Percentiles rank a stretch among this genome's conserved stretches.
Conservation (phyloP, 2,888 invertebrate genomes). For the Aproaerema taeniolella region DNA sequence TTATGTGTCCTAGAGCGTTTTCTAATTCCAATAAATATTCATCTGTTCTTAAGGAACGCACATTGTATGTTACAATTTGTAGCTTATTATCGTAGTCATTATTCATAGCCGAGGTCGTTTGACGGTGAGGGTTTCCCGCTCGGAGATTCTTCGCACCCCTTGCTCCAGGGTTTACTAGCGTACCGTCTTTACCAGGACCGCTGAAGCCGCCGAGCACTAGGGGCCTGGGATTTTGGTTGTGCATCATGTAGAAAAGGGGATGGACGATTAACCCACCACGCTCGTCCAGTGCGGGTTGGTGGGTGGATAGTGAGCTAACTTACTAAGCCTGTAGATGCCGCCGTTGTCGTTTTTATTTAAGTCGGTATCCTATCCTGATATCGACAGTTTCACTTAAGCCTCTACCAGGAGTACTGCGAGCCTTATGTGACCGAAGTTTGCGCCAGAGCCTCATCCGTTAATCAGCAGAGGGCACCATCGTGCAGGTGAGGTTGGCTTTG, state of each 20-base stretch:
- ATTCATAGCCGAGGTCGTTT: conserved; percentile 4
- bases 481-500: conserved; percentile 1
- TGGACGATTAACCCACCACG: conserved; percentile 6
- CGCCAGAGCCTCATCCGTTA: background rate
- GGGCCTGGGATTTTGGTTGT: background rate
- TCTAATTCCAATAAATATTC: conserved; percentile 8
- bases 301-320: conserved; percentile 8
- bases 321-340: conserved; percentile 9
- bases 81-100: background rate
- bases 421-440: background rate
- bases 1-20: conserved; percentile 3
- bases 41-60: background rate
- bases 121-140: conserved; percentile 3
- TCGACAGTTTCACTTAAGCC: conserved; percentile 4
- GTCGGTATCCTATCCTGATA: conserved; percentile 13
- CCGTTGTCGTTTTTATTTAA: conserved; percentile 1
- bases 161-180: background rate
- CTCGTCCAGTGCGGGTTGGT: background rate
- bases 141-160: conserved; percentile 15
- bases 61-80: conserved; percentile 1
- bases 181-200: conserved; percentile 4
- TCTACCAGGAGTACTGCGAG: background rate
- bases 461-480: background rate
- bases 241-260: background rate
- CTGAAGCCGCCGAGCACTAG: conserved; percentile 7